Percentiles rank a stretch among this genome's conserved stretches.
Conservation (phyloP, 2,113 vertebrate species). For the Cricetomys ansorgei region DNA sequence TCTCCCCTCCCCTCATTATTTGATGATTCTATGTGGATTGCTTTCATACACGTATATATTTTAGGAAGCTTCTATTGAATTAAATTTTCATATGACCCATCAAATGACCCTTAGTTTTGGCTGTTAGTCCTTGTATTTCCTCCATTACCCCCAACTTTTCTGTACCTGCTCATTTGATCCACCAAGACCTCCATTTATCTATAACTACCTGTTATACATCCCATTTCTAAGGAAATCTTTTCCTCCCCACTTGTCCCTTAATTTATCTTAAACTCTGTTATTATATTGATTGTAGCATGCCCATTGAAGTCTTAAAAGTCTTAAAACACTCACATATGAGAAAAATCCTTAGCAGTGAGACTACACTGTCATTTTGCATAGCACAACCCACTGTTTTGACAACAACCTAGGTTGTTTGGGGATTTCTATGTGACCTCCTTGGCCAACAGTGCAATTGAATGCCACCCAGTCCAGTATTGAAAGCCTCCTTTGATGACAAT, state of each 20-base stretch:
- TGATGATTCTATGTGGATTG: not conserved
- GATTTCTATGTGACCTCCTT: not conserved
- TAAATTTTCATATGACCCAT: not conserved
- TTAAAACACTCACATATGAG: too few species aligned
- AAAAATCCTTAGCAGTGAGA: not conserved
- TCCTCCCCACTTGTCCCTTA: not conserved
- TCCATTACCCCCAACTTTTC: not conserved
- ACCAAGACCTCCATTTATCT: not conserved
- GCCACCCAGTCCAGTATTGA: not conserved
- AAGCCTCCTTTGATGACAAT: not conserved
- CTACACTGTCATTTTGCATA: fast-evolving
- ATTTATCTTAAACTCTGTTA: not conserved
- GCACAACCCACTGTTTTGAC: not conserved
- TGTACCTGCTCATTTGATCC: too few species aligned
- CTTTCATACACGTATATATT: not conserved
- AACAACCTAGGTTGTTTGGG: not conserved
- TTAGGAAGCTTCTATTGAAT: not conserved
- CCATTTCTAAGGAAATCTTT: not conserved
- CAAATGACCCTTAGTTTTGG: not conserved
- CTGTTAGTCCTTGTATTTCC: not conserved
- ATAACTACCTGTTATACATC: not conserved
- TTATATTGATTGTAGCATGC: not conserved
- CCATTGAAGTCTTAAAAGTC: too few species aligned
- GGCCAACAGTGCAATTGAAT: not conserved
- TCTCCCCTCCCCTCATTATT: not conserved